Base-by-base conservation (phyloP, 2,888 invertebrate genomes). In the Microctonus aethiopoides region DNA sequence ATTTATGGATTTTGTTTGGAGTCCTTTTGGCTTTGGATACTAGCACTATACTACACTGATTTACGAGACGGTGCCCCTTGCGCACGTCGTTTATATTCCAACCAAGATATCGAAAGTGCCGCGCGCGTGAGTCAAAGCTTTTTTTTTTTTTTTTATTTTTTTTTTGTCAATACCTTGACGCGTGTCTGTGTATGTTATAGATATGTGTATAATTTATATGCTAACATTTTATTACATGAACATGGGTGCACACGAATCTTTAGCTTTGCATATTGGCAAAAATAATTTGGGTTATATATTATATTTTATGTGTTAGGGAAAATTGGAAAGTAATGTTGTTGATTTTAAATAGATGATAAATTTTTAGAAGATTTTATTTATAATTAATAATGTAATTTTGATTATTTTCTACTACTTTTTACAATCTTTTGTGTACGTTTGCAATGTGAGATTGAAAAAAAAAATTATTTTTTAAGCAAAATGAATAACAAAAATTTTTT, bases 1-100 rank as follows among this genome's bases (percentile, higher is more conserved):
- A 85, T 84, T 85, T 85, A 84, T 84, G 84, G 83, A 84, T 83
- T 85, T 85, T 84, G 84, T 85, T 85, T 82, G 81, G 81, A 76
- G 78, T 79, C 80, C 80, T 79, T n/a, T n/a, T 78, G 77, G 74
- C 76, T 66, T 68, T 62, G 65, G 56, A 29, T 29, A 29, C 29
- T 5, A 29, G 51, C 16, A 59, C 56, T 24, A 62, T 36, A 70
- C 26, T 72, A 70, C 77, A 79, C 80, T 84, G 84, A 85, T 84
- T 84, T 85, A 84, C 80, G 72, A 78, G 75, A 75, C 75, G 75
- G 75, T 79, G 76, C 78, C 76, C 26, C 75, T n/a, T n/a, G 56
- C 73, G 72, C 68, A 65, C 36, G 72, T 75, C 75, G 74, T 75
- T 75, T 75, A 75, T 76, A 75, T 76, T 76, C 72, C 36, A 63